These are phyloP conservation scores for Sipha maydis DNA, from an alignment of 2,888 invertebrate species.

Conservation along the genomic window DNA sequence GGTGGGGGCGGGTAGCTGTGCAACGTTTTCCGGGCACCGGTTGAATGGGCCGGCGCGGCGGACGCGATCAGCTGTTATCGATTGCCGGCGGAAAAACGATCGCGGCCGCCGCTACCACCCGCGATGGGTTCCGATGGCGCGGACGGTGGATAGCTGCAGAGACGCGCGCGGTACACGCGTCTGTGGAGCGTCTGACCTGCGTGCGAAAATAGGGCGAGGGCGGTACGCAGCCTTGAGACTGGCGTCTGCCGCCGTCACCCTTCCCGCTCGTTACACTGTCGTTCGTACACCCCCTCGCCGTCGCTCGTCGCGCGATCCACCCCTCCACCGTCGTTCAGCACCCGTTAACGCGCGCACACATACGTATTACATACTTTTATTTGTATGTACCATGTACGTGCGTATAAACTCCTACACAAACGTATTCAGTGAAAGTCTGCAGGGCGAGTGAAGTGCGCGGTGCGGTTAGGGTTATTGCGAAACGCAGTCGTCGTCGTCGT, in stretches of 20 bases:
- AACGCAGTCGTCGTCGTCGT: neutral
- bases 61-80: conserved; percentile 54
- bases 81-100: conserved; percentile 46
- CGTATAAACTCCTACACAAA: conserved; percentile 14
- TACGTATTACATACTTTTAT: neutral
- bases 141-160: neutral
- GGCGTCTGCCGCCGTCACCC: conserved; percentile 50
- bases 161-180: conserved; percentile 17
- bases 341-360: neutral
- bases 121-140: neutral
- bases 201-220: conserved; percentile 56
- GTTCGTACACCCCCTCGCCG: neutral
- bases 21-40: conserved; percentile 49
- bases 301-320: neutral
- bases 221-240: conserved; percentile 60
- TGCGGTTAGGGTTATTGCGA: conserved; percentile 21
- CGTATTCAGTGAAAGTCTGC: conserved; percentile 53
- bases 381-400: neutral
- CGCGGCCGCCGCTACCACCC: neutral
- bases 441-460: neutral
- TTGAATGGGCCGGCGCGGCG: conserved; percentile 47
- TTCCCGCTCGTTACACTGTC: neutral
- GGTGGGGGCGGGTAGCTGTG: neutral
- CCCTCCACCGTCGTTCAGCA: neutral
- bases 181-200: conserved; percentile 52